A percentile compares a stretch with the other conserved stretches of the same genome.
Evolutionary conservation across 2,113 vertebrate genomes (phyloP).

Genomic region (Prunella himalayana): DNA sequence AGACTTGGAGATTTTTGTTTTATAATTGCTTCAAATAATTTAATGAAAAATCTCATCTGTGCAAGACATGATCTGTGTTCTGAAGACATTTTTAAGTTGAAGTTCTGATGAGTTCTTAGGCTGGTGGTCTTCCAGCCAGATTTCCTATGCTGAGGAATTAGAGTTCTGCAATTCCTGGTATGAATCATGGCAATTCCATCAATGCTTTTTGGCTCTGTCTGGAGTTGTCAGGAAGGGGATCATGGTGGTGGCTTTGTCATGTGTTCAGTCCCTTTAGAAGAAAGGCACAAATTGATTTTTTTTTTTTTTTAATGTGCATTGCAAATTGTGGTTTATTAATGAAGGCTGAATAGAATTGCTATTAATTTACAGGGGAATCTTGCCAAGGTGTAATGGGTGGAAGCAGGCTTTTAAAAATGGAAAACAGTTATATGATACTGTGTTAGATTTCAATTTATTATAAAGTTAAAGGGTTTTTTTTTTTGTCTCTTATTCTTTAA

Average conservation of each 20-base stretch:
- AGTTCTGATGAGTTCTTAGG: not conserved
- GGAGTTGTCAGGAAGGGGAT: not conserved
- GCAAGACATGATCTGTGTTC: not conserved
- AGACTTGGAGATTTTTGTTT: not conserved
- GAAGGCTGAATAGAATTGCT: not conserved
- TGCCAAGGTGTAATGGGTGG: not conserved
- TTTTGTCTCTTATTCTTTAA: not conserved
- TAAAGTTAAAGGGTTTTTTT: not conserved
- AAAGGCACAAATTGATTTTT: not conserved
- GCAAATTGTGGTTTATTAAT: not conserved
- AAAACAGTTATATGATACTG: not conserved
- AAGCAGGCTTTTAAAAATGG: not conserved
- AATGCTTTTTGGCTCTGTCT: not conserved
- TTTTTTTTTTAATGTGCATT: not conserved
- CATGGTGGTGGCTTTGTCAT: not conserved
- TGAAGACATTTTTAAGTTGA: not conserved
- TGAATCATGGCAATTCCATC: not conserved
- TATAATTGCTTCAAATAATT: not conserved
- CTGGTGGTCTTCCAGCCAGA: not conserved
- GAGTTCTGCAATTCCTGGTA: not conserved
- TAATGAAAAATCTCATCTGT: not conserved
- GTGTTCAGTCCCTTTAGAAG: not conserved
- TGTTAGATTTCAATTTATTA: not conserved
- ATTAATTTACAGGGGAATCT: not conserved
- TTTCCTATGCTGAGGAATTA: accelerated